phyloP scores from a whole-genome alignment of 2,113 vertebrate species.

The Mugil cephalus region DNA sequence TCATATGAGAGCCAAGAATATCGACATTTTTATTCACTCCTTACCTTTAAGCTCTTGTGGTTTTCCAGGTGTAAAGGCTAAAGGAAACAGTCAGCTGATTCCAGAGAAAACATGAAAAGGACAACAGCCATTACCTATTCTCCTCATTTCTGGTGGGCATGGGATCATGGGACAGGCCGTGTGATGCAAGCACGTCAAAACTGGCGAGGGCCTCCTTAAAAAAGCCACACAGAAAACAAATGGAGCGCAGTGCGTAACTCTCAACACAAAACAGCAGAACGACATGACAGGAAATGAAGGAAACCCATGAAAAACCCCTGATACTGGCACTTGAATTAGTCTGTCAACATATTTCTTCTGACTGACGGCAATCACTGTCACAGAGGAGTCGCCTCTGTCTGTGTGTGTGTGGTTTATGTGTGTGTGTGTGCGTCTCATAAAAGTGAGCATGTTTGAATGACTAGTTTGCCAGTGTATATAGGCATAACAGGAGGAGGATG shows the following conservation, averaged over 20 bases:
- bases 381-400: slow-evolving; percentile 35
- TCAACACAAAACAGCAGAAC: slow-evolving; percentile 29
- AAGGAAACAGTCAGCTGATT: not conserved
- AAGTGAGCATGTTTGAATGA: slow-evolving; percentile 64
- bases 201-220: slow-evolving; percentile 77
- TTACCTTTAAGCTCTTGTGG: not conserved
- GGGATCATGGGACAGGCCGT: slow-evolving; percentile 75
- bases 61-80: not conserved
- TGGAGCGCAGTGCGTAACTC: slow-evolving; percentile 1
- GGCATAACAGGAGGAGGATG: slow-evolving; percentile 70
- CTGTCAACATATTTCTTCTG: slow-evolving; percentile 61
- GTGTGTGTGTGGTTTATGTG: slow-evolving; percentile 43
- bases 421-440: slow-evolving; percentile 44
- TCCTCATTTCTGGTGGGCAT: slow-evolving; percentile 73
- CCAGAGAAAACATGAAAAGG: not conserved
- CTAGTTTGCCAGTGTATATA: slow-evolving; percentile 68
- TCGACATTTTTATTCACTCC: not conserved
- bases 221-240: slow-evolving; percentile 80
- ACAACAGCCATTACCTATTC: slow-evolving; percentile 66
- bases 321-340: slow-evolving; percentile 57
- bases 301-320: slow-evolving; percentile 50
- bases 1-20: not conserved
- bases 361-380: slow-evolving; percentile 65
- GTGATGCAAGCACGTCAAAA: slow-evolving; percentile 69
- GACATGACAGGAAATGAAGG: slow-evolving; percentile 57